phyloP scores from a whole-genome alignment of 2,888 invertebrate species.

The Andrena haemorrhoa region DNA sequence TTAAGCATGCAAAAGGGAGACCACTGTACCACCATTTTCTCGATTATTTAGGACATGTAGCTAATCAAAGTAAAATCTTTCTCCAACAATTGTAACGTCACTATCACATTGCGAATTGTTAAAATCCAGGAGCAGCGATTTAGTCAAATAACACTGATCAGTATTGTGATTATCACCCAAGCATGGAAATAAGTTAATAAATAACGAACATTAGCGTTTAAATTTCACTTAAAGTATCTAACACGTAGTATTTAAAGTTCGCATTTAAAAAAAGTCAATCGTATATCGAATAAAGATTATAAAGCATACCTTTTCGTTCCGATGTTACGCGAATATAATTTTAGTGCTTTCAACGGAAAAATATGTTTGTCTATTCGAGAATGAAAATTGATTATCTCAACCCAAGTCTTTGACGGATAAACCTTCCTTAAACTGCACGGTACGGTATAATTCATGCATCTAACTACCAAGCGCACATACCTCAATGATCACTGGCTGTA shows the following conservation, averaged over 20 bases:
- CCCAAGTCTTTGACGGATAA: conserved; percentile 3
- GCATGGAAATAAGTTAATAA: conserved; percentile 76
- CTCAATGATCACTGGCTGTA: conserved; percentile 95
- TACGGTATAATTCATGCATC: conserved; percentile 59
- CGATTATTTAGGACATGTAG: conserved; percentile 29
- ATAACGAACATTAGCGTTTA: conserved; percentile 33
- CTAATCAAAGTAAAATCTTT: conserved; percentile 12
- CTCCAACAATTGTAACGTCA: background rate
- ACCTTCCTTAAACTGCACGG: conserved; percentile 21
- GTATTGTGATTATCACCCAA: conserved; percentile 69
- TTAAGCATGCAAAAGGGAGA: conserved; percentile 42
- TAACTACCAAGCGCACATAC: conserved; percentile 86
- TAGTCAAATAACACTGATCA: conserved; percentile 26
- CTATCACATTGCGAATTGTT: conserved; percentile 4
- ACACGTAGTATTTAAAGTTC: conserved; percentile 9
- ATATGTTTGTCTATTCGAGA: background rate
- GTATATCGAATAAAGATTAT: background rate
- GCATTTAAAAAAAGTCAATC: background rate
- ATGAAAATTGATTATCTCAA: conserved; percentile 20
- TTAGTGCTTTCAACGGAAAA: background rate
- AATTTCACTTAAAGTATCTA: conserved; percentile 29
- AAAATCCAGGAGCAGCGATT: conserved; percentile 4
- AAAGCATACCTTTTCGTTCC: background rate
- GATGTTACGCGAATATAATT: no score
- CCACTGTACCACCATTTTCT: conserved; percentile 20